phyloP scores from a whole-genome alignment of 2,888 invertebrate genomes.

The Sminthurides aquaticus region DNA sequence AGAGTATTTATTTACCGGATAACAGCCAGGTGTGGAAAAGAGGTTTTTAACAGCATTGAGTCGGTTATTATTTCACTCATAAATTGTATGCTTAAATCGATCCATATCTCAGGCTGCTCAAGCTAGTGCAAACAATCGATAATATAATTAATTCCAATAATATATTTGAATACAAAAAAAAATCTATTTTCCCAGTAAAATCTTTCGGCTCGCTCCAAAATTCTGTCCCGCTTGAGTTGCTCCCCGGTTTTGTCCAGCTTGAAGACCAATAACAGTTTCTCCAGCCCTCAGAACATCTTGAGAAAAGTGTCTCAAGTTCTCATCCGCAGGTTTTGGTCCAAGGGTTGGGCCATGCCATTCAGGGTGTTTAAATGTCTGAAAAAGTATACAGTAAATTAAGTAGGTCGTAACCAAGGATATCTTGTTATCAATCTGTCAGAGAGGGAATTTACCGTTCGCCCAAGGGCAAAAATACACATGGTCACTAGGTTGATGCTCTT shows the following conservation, averaged over 20 bases:
- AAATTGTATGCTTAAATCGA: not conserved
- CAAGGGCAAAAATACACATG: constrained; percentile 77
- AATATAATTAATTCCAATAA: not conserved
- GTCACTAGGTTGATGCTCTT: constrained; percentile 84
- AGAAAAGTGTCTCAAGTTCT: constrained; percentile 71
- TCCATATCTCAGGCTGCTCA: not conserved
- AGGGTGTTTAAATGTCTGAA: constrained; percentile 68
- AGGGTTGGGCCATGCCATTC: constrained; percentile 75
- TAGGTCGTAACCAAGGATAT: not conserved
- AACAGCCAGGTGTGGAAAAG: not conserved
- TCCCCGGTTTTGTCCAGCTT: constrained; percentile 77
- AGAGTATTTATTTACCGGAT: not conserved
- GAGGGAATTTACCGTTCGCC: constrained; percentile 61
- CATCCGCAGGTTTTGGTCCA: constrained; percentile 79
- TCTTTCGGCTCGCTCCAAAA: constrained; percentile 76
- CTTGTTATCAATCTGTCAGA: not conserved
- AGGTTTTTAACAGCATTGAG: not conserved
- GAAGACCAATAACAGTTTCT: constrained; percentile 73
- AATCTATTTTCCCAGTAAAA: constrained; percentile 54
- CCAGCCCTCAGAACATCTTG: constrained; percentile 76
- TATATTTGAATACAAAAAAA: not conserved
- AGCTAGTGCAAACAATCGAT: not conserved
- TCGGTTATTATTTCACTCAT: not conserved
- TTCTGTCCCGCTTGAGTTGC: constrained; percentile 79
- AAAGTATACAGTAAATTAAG: constrained; percentile 33